Evolutionary conservation across 2,888 invertebrate species (phyloP).

Genomic region (Eupithecia subumbrata): DNA sequence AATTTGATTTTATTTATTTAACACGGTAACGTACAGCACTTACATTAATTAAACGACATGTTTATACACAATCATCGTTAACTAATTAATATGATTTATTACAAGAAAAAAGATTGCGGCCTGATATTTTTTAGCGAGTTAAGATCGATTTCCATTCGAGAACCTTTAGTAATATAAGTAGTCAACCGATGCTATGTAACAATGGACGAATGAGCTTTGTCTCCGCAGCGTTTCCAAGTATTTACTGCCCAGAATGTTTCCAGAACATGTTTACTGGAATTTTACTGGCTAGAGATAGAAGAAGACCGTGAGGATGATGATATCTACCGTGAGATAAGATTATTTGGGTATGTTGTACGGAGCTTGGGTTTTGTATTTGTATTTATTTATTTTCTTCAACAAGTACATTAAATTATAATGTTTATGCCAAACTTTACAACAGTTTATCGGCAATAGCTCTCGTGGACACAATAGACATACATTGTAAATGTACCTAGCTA

Average conservation of each 20-base stretch:
- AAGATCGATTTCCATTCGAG: constrained; percentile 16
- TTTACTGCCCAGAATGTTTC: constrained; percentile 19
- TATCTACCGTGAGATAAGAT: not conserved
- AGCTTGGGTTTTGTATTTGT: too few species aligned
- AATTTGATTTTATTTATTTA: too few species aligned
- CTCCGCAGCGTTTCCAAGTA: constrained; percentile 18
- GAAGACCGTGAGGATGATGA: not conserved
- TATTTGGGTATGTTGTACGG: not conserved
- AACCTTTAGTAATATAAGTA: constrained; percentile 6
- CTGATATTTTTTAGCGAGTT: not conserved
- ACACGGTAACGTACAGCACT: too few species aligned
- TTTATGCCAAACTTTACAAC: too few species aligned
- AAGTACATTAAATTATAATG: too few species aligned
- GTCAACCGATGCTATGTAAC: constrained; percentile 26
- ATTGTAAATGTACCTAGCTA: too few species aligned
- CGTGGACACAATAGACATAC: too few species aligned
- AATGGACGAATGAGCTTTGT: constrained; percentile 29
- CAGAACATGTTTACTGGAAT: constrained; percentile 19
- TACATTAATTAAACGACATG: too few species aligned
- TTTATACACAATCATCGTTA: too few species aligned
- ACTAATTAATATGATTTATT: too few species aligned
- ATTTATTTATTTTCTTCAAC: too few species aligned
- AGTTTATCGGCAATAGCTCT: too few species aligned
- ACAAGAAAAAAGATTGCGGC: not conserved
- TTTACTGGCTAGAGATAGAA: constrained; percentile 3